Evolutionary conservation across 2,113 vertebrate genomes (phyloP).

Genomic region (Clupea harengus): DNA sequence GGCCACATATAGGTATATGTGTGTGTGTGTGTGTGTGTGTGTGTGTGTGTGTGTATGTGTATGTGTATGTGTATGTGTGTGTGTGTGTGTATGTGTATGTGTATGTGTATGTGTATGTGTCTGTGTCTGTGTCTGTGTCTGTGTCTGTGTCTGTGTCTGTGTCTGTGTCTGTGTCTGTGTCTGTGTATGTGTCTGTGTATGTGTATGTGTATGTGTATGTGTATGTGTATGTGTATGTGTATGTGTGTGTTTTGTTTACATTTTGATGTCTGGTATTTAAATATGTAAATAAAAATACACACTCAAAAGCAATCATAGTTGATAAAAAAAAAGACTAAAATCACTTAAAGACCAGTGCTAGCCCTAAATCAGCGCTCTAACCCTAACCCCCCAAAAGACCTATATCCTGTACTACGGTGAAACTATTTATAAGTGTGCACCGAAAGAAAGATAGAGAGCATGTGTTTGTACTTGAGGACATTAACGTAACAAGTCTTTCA

Average conservation of each 20-base stretch:
- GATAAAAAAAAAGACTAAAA: too few species aligned
- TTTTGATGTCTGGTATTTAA: too few species aligned
- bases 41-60: background rate
- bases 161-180: background rate
- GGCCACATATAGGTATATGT: background rate
- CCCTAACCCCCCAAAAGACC: too few species aligned
- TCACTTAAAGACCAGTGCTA: too few species aligned
- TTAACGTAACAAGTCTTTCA: slow-evolving; percentile 39
- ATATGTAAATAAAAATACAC: too few species aligned
- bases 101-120: background rate
- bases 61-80: background rate
- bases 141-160: background rate
- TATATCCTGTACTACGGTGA: too few species aligned
- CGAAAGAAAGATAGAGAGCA: slow-evolving; percentile 6
- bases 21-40: background rate
- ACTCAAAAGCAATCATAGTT: too few species aligned
- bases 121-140: background rate
- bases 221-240: too few species aligned
- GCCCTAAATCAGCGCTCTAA: too few species aligned
- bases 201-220: too few species aligned
- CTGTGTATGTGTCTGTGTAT: background rate
- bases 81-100: background rate
- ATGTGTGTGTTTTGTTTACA: too few species aligned
- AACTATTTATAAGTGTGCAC: background rate
- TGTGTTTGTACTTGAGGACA: slow-evolving; percentile 22